A percentile compares a stretch with the other conserved stretches of the same genome.
These are phyloP conservation scores for Brachymystax lenok DNA, from an alignment of 2,797 vertebrate species.

Conservation along the genomic window DNA sequence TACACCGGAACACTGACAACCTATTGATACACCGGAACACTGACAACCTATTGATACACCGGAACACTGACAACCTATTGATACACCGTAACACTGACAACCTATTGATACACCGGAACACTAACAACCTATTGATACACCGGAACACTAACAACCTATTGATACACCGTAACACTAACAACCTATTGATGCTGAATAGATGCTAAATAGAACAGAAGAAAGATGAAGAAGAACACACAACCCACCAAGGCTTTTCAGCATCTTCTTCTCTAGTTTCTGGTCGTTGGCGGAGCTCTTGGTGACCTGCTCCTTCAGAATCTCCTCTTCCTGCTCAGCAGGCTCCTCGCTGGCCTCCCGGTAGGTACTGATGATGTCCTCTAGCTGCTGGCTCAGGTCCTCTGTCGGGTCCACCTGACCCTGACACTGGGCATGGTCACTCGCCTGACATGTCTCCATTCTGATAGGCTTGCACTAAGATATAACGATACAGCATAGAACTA, in stretches of 20 bases:
- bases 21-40: too few species aligned
- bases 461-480: slow-evolving; percentile 30
- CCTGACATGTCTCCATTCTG: slow-evolving; percentile 81
- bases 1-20: too few species aligned
- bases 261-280: slow-evolving; percentile 94
- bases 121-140: too few species aligned
- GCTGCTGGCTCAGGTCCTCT: slow-evolving; percentile 86
- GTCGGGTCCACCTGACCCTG: slow-evolving; percentile 72
- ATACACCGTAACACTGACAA: neutral
- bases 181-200: neutral
- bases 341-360: slow-evolving; percentile 76
- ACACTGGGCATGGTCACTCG: slow-evolving; percentile 38
- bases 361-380: slow-evolving; percentile 94
- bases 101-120: too few species aligned
- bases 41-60: too few species aligned
- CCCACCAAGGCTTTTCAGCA: slow-evolving; percentile 90
- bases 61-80: too few species aligned
- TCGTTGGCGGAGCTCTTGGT: slow-evolving; percentile 76
- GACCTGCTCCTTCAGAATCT: slow-evolving; percentile 58
- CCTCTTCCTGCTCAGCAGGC: slow-evolving; percentile 71
- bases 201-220: neutral
- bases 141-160: too few species aligned
- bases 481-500: neutral
- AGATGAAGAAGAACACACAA: neutral
- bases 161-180: too few species aligned